A percentile compares a stretch with the other conserved stretches of the same genome.
These are phyloP conservation scores for Ctenopoma kingsleyae DNA, from an alignment of 2,797 vertebrate species.

Conservation along the genomic window DNA sequence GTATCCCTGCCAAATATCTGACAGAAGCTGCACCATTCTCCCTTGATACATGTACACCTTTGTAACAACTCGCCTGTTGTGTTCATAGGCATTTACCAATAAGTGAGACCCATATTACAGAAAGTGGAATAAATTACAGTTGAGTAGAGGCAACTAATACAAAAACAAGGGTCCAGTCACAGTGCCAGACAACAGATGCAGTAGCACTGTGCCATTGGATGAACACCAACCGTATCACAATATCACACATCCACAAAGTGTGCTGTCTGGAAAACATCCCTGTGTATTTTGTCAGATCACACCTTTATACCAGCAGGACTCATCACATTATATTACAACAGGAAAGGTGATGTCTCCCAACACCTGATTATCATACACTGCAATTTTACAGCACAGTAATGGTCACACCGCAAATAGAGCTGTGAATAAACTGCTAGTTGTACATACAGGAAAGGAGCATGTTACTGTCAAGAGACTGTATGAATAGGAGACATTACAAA, in stretches of 20 bases:
- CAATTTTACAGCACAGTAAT: slow-evolving; percentile 4
- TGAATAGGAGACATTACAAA: not conserved
- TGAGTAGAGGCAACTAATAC: slow-evolving; percentile 34
- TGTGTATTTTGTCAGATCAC: slow-evolving; percentile 20
- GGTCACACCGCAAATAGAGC: not conserved
- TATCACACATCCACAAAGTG: slow-evolving; percentile 38
- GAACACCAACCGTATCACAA: slow-evolving; percentile 37
- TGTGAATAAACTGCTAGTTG: not conserved
- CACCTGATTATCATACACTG: slow-evolving; percentile 11
- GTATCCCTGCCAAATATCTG: not conserved
- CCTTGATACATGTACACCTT: not conserved
- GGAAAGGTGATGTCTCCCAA: slow-evolving; percentile 7
- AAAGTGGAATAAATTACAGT: slow-evolving; percentile 13
- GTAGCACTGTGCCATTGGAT: slow-evolving; percentile 36
- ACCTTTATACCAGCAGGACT: slow-evolving; percentile 34
- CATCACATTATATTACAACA: slow-evolving; percentile 19
- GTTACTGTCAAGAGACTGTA: not conserved
- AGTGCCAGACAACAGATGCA: slow-evolving; percentile 55
- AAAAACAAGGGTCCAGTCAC: slow-evolving; percentile 22
- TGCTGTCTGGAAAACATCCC: slow-evolving; percentile 14
- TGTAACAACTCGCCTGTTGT: slow-evolving; percentile 29
- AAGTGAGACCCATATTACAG: slow-evolving; percentile 25
- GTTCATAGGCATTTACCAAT: slow-evolving; percentile 6
- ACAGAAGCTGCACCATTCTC: not conserved
- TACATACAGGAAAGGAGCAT: not conserved